Base-by-base conservation (phyloP, 2,113 vertebrate genomes). In the Oryzias celebensis region DNA sequence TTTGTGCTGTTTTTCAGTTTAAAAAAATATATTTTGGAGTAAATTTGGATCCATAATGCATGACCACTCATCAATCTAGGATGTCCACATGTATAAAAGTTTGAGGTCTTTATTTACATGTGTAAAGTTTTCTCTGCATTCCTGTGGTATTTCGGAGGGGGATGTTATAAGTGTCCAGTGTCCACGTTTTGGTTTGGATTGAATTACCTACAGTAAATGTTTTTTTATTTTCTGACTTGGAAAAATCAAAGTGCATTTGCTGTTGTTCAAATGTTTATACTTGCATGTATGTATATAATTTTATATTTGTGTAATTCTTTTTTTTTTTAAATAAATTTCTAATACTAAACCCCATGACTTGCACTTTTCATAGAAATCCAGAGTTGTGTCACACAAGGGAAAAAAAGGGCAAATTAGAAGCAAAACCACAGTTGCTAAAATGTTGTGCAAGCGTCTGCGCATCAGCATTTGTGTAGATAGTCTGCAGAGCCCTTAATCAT, bases 321-420 rank as follows among this genome's bases (percentile, higher is more conserved):
- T 73, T 41, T 41, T 17, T 81, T 80, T 81, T 85, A 83, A 85
- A 90, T 59, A 68, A 47, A 75, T 58, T 72, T 83, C 58, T 74
- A 52, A 63, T 48, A 70, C 20, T 24, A 20, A 20, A 42, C 20
- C 17, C 4, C 18, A 24, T 41, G 28, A 48, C 6, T 64, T 13
- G 12, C 48, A 8, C 54, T 71, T 6, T 42, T 70, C 16, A 23
- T 45, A 14, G 2, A 12, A 10, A 36, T 36, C 8, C 31, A 36
- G 31, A 36, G 31, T 36, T 36, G 31, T 36, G 31, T 36, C 4
- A 0, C 13, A 15, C 18, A 24, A 45, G 20, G 7, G 66, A 22
- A 23, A 47, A 31, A n/a, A 41, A 52, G 65, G 59, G 72, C 26
- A 6, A 7, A 17, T 36, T 54, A 5, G 44, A 69, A 57, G 52